Base-by-base conservation (phyloP, 1,140 invertebrate species). In the Drosophila littoralis region DNA sequence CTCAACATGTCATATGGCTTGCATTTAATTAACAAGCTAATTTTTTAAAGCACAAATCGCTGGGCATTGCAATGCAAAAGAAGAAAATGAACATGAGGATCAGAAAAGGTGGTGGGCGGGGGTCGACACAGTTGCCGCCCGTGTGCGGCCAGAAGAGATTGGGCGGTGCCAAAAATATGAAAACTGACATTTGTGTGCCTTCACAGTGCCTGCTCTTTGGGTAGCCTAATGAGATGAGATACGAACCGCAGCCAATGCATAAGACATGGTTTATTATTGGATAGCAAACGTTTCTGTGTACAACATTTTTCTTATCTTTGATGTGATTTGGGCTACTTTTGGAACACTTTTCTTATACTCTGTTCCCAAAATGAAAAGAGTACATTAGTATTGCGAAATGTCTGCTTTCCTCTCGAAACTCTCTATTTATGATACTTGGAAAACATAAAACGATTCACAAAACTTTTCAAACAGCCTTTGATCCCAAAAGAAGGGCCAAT, bases 21-120 rank as follows among this genome's bases (percentile, higher is more conserved):
- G 83, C 79, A 83, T 88, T 86, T 86, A 86, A 86, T 86, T 86
- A 86, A 86, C 83, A 86, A 86, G 83, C 83, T 86, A 86, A 86
- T 86, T 86, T 86, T 86, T 86, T 84, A 86, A 80, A 86, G 76
- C 76, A 69, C 76, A 88, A 86, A 88, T 83, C 83, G 83, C 58
- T 71, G 61, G 40, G 42, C 73, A 58, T 45, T 60, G 63, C 70
- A 59, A 66, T 48, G 61, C 68, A 50, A 35, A 52, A 71, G 38
- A 60, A 48, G 50, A 60, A 63, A 61, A 58, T 33, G 17, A 40
- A 1, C 32, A 46, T 32, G 33, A 42, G 6, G 10, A 7, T 54
- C 33, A 17, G 28, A 33, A 8, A 8, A 51, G 12, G 2, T 9
- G 5, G 48, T 9, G 32, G 17, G 10, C n/a, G 42, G 33, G 15